Percentiles rank a stretch among this genome's conserved stretches.
These are phyloP conservation scores for Lobophora halterata DNA, from an alignment of 2,888 invertebrate species.

Conservation along the genomic window DNA sequence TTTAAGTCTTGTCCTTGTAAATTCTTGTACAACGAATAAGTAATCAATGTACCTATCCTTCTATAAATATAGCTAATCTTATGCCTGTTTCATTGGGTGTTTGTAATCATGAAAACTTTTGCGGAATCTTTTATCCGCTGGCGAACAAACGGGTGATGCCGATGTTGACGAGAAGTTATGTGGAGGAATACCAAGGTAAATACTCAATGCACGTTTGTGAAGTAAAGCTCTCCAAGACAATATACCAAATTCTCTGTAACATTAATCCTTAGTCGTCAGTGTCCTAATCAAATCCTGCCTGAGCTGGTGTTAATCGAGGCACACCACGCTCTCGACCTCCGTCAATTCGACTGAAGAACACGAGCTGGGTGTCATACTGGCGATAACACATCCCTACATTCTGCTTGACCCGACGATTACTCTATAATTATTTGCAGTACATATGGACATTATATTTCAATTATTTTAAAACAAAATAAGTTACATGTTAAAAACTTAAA, in stretches of 20 bases:
- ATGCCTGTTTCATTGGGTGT: no score
- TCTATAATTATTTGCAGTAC: no score
- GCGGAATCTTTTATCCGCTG: no score
- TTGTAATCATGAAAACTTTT: no score
- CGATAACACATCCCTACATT: slow-evolving; percentile 47
- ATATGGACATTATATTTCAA: slow-evolving; percentile 1
- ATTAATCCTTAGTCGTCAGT: slow-evolving; percentile 49
- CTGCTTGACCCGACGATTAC: slow-evolving; percentile 9
- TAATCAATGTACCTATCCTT: no score
- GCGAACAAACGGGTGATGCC: no score
- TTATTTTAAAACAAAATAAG: slow-evolving; percentile 8
- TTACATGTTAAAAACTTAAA: slow-evolving; percentile 7
- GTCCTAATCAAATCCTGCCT: slow-evolving; percentile 63
- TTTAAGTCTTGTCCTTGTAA: no score
- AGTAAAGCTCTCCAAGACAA: not conserved
- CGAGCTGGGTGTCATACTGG: slow-evolving; percentile 54
- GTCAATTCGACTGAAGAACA: slow-evolving; percentile 64
- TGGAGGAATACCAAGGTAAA: no score
- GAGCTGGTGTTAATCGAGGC: slow-evolving; percentile 61
- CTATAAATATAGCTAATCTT: no score
- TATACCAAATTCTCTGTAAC: slow-evolving; percentile 12
- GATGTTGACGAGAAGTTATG: no score
- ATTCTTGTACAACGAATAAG: no score
- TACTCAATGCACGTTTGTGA: no score
- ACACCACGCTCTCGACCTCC: slow-evolving; percentile 67